Evolutionary conservation across 35 echinoderm and acorn worm genomes (phyloP).

Genomic region (Heliocidaris erythrogramma): DNA sequence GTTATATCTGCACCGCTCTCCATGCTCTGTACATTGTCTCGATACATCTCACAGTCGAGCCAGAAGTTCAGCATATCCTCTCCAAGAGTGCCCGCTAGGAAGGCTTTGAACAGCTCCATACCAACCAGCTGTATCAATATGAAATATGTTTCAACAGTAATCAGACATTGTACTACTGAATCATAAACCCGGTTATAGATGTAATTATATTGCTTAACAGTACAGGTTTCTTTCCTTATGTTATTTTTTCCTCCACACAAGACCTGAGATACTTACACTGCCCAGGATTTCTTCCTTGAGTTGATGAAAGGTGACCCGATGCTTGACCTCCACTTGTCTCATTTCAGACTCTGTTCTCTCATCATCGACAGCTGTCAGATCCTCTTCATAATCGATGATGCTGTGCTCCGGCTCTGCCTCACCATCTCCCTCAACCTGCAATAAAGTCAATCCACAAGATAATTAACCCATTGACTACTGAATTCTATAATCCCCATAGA

Average conservation of each 20-base stretch:
- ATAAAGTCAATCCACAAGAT: background rate
- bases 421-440: background rate
- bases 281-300: constrained; percentile 90
- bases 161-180: no score
- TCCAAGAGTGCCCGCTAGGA: constrained; percentile 75
- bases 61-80: constrained; percentile 98
- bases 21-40: constrained; percentile 87
- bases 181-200: no score
- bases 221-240: no score
- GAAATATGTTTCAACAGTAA: background rate
- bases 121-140: constrained; percentile 66
- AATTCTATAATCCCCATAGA: no score
- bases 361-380: constrained; percentile 48
- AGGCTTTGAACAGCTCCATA: constrained; percentile 86
- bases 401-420: constrained; percentile 63
- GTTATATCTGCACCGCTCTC: constrained; percentile 63
- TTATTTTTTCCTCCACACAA: no score
- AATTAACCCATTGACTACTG: no score
- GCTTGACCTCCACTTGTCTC: constrained; percentile 78
- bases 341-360: constrained; percentile 88
- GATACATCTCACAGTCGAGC: constrained; percentile 96
- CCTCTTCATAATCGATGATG: constrained; percentile 80
- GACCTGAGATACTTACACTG: constrained; percentile 66
- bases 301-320: constrained; percentile 86
- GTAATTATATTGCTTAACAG: no score